Percentiles rank a stretch among this genome's conserved stretches.
phyloP scores from a whole-genome alignment of 1,140 invertebrate species.

The Aphis gossypii region DNA sequence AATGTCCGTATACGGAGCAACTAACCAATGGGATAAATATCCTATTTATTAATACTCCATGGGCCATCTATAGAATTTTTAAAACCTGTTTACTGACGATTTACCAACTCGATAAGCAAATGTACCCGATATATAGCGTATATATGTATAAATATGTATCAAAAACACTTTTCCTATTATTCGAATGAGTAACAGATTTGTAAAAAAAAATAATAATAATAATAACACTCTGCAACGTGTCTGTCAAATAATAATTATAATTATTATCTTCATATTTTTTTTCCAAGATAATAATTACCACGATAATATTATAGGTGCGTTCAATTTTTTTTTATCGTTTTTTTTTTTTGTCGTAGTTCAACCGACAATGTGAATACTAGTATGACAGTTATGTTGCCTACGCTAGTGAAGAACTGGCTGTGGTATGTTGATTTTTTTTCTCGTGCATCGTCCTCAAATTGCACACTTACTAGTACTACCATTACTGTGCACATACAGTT shows the following conservation, averaged over 20 bases:
- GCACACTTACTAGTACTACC: no score
- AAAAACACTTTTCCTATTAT: background rate
- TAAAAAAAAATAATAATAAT: background rate
- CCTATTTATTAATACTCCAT: background rate
- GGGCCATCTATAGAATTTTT: background rate
- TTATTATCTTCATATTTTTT: background rate
- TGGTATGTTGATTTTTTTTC: background rate
- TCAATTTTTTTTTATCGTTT: background rate
- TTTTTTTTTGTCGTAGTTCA: background rate
- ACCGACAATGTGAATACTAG: background rate
- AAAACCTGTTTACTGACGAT: background rate
- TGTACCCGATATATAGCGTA: background rate
- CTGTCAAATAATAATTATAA: background rate
- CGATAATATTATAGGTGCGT: background rate
- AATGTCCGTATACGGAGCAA: background rate
- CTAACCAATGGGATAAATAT: background rate
- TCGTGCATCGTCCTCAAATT: no score
- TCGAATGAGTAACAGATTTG: background rate
- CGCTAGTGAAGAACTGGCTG: background rate
- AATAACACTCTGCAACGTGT: background rate
- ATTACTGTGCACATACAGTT: background rate
- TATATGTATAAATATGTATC: background rate
- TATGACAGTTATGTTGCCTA: conserved; percentile 32
- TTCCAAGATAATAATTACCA: background rate
- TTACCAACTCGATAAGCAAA: background rate